Conservation (phyloP, 2,797 vertebrate species). For the Notamacropus eugenii region DNA sequence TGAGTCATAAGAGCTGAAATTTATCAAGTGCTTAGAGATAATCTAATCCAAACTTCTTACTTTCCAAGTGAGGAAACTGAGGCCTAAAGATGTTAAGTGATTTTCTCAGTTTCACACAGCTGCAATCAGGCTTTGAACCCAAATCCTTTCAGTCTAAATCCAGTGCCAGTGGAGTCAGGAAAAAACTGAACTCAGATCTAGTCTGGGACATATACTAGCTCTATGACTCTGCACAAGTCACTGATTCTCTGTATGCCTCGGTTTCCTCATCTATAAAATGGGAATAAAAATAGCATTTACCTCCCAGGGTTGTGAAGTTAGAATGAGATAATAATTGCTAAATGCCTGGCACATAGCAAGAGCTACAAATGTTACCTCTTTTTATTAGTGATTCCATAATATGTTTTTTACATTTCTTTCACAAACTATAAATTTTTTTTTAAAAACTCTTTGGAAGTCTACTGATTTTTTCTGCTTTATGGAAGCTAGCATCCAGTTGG, state of each 20-base stretch:
- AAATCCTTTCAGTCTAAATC: not conserved
- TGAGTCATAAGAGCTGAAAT: not conserved
- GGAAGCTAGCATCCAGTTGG: not conserved
- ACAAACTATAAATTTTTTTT: conserved; percentile 40
- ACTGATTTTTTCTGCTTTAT: conserved; percentile 45
- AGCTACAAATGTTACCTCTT: not conserved
- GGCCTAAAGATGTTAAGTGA: not conserved
- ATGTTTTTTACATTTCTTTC: not conserved
- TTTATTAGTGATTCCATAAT: not conserved
- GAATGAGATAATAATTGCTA: not conserved
- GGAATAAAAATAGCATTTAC: not conserved
- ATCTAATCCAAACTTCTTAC: not conserved
- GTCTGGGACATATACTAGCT: not conserved
- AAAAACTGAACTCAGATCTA: not conserved
- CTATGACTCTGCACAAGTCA: not conserved
- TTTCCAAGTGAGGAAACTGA: not conserved
- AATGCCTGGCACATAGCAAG: not conserved
- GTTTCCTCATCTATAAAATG: not conserved
- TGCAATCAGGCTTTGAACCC: not conserved
- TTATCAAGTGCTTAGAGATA: not conserved
- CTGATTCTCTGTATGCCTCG: not conserved
- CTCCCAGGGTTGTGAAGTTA: not conserved
- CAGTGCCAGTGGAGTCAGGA: not conserved
- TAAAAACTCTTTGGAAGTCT: conserved; percentile 29
- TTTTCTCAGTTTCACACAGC: not conserved